These are phyloP conservation scores for Toxotes chatareus DNA, from an alignment of 2,113 vertebrate genomes.

Conservation along the genomic window DNA sequence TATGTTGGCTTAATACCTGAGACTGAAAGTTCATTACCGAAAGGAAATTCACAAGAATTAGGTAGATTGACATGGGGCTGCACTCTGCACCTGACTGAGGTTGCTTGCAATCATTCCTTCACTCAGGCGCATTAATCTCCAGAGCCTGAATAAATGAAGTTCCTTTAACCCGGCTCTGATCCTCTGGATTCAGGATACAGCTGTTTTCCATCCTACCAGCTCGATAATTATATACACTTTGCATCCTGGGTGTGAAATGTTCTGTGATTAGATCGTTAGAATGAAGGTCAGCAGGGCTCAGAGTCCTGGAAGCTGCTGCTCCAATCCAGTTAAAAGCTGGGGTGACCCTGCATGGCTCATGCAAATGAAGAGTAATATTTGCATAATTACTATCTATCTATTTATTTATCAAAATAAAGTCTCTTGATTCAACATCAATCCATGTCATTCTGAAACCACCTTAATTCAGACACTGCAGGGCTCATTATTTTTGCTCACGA, in stretches of 20 bases:
- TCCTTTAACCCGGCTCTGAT: constrained; percentile 2
- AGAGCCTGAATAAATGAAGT: constrained; percentile 6
- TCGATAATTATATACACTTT: constrained; percentile 22
- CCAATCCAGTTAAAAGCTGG: not conserved
- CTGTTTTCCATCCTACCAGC: not conserved
- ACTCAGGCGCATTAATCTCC: not conserved
- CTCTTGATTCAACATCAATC: not conserved
- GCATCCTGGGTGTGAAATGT: not conserved
- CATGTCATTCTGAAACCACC: not conserved
- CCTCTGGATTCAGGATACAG: not conserved
- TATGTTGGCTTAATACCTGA: not conserved
- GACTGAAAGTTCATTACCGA: not conserved
- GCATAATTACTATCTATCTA: constrained; percentile 20
- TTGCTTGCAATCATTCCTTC: not conserved
- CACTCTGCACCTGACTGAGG: not conserved
- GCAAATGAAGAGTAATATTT: constrained; percentile 2
- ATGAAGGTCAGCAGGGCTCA: constrained; percentile 15
- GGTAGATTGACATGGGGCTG: not conserved
- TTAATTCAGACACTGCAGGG: not conserved
- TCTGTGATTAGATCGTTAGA: constrained; percentile 3
- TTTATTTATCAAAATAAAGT: not conserved
- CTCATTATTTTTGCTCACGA: not conserved
- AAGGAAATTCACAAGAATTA: not conserved
- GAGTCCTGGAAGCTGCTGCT: not conserved
- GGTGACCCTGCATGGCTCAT: not conserved